These are phyloP conservation scores for Tetrax tetrax DNA, from an alignment of 2,113 vertebrate genomes.

Conservation along the genomic window DNA sequence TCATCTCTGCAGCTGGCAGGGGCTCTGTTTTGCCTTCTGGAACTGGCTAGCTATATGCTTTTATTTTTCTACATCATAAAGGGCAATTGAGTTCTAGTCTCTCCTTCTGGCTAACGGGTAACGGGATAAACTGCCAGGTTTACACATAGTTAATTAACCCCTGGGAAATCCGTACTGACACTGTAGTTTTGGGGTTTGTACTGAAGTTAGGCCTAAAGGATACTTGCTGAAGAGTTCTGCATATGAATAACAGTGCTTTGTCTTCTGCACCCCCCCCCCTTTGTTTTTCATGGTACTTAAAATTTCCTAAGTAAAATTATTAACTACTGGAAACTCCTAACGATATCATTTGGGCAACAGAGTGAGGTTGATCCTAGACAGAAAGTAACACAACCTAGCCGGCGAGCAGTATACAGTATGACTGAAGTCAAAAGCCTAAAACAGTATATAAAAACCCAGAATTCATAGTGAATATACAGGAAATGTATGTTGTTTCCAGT, in stretches of 20 bases:
- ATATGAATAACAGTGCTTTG: neutral
- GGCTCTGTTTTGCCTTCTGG: neutral
- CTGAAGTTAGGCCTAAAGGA: neutral
- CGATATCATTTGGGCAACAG: neutral
- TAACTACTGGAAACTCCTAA: neutral
- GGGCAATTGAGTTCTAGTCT: neutral
- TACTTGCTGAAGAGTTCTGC: neutral
- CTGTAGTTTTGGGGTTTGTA: neutral
- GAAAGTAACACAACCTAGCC: neutral
- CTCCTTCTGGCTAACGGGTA: neutral
- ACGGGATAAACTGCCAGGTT: neutral
- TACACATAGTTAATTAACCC: neutral
- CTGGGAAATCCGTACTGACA: neutral
- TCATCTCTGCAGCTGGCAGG: neutral
- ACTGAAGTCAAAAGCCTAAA: neutral
- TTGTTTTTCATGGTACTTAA: neutral
- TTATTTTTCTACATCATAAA: neutral
- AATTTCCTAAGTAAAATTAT: neutral
- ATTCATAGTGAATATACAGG: neutral
- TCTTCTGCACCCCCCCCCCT: fast-evolving
- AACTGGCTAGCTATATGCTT: neutral
- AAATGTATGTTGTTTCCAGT: neutral
- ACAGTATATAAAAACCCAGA: no score
- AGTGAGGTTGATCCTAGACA: neutral
- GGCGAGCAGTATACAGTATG: neutral